phyloP scores from a whole-genome alignment of 2,888 invertebrate species.

The Campaea margaritaria region DNA sequence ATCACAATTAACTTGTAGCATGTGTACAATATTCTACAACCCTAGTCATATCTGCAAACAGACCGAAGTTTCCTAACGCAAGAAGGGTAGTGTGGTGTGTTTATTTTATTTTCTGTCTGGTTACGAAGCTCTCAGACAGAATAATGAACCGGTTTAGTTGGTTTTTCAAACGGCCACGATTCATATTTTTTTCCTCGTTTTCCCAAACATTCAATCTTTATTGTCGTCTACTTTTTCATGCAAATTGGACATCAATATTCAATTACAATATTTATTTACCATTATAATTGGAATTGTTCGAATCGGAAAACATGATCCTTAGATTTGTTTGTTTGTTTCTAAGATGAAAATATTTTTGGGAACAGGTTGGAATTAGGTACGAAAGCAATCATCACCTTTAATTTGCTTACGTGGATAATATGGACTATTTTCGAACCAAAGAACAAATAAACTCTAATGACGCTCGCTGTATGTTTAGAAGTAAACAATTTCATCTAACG shows the following conservation, averaged over 20 bases:
- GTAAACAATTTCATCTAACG: not conserved
- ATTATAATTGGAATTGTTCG: constrained; percentile 11
- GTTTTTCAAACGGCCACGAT: constrained; percentile 56
- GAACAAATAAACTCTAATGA: no score
- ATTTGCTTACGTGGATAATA: no score
- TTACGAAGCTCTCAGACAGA: constrained; percentile 52
- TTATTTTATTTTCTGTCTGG: constrained; percentile 68
- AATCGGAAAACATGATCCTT: not conserved
- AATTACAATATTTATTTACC: constrained; percentile 21
- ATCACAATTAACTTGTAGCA: no score
- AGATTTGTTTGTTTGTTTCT: constrained; percentile 8
- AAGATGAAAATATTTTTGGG: not conserved
- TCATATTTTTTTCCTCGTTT: constrained; percentile 52
- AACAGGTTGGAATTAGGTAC: no score
- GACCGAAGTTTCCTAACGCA: constrained; percentile 17
- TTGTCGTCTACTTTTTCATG: constrained; percentile 33
- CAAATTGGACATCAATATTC: constrained; percentile 28
- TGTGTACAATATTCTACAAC: no score
- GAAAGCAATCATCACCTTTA: no score
- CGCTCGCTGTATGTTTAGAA: not conserved
- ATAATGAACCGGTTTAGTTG: constrained; percentile 72
- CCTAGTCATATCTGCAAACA: not conserved
- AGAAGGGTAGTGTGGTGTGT: constrained; percentile 46
- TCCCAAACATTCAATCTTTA: constrained; percentile 39
- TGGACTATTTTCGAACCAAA: no score